phyloP scores from a whole-genome alignment of 2,113 vertebrate species.

The Parus major region DNA sequence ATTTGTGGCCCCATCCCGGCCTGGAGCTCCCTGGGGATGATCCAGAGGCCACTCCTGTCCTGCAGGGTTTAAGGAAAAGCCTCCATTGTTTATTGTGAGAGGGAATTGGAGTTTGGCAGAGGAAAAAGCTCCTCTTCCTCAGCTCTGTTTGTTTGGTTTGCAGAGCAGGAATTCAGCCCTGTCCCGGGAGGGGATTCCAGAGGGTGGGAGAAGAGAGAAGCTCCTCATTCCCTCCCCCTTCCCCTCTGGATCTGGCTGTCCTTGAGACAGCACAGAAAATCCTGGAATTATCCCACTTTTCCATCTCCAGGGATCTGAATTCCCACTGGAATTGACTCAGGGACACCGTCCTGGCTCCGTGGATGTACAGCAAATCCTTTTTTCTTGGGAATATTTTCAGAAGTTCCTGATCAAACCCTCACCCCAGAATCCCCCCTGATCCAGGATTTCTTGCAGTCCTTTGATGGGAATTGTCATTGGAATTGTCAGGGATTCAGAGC shows the following conservation, averaged over 20 bases:
- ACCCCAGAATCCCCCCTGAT: neutral
- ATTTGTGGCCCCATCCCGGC: neutral
- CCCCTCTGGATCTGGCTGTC: neutral
- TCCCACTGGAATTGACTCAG: neutral
- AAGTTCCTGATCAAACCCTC: neutral
- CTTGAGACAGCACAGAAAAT: neutral
- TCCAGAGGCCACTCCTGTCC: neutral
- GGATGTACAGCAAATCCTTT: neutral
- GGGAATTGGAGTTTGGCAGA: neutral
- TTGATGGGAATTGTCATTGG: neutral
- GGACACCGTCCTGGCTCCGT: neutral
- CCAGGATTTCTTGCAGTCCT: neutral
- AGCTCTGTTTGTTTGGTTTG: constrained; percentile 6
- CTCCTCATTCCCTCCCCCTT: neutral
- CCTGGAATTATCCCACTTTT: neutral
- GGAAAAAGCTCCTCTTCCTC: neutral
- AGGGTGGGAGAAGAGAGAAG: neutral
- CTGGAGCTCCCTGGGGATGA: neutral
- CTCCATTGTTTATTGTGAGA: neutral
- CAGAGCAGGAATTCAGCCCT: neutral
- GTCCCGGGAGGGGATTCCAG: neutral
- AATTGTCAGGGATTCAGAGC: neutral
- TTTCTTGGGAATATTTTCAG: neutral
- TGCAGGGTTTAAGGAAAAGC: neutral
- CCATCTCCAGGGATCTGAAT: neutral